A percentile compares a stretch with the other conserved stretches of the same genome.
Conservation (phyloP, 2,113 vertebrate species). For the Rhombomys opimus region DNA sequence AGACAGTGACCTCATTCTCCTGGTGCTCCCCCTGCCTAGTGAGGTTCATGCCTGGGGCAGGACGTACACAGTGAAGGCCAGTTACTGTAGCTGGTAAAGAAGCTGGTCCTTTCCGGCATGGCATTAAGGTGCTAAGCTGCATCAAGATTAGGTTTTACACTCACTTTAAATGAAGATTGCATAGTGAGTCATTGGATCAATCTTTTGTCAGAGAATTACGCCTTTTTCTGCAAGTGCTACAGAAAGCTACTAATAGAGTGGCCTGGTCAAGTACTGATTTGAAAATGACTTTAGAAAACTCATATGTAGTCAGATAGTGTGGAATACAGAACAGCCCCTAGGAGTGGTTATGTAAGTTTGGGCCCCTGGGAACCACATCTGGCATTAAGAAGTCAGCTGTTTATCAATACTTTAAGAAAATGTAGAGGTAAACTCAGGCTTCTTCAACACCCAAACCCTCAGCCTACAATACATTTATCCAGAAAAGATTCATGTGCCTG, state of each 20-base stretch:
- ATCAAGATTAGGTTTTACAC: not conserved
- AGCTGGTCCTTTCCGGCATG: rapidly evolving
- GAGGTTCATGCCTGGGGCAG: not conserved
- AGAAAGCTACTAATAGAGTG: not conserved
- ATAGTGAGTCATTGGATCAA: not conserved
- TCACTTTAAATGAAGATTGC: not conserved
- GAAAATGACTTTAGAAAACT: not conserved
- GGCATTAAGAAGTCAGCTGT: not conserved
- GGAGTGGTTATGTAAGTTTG: not conserved
- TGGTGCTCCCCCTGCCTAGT: not conserved
- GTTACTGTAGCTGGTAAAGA: not conserved
- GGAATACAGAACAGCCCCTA: not conserved
- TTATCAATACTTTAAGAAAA: not conserved
- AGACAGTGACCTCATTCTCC: not conserved
- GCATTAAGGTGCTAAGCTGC: not conserved
- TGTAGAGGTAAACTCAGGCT: not conserved
- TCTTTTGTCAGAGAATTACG: not conserved
- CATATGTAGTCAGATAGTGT: not conserved
- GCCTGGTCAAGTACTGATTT: not conserved
- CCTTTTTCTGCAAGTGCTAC: not conserved
- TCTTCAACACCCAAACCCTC: not conserved
- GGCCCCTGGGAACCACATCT: not conserved
- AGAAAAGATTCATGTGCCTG: not conserved
- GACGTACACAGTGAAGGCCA: rapidly evolving
- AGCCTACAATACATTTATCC: not conserved